Base-by-base conservation (phyloP, 1,140 invertebrate species). In the Battus philenor region DNA sequence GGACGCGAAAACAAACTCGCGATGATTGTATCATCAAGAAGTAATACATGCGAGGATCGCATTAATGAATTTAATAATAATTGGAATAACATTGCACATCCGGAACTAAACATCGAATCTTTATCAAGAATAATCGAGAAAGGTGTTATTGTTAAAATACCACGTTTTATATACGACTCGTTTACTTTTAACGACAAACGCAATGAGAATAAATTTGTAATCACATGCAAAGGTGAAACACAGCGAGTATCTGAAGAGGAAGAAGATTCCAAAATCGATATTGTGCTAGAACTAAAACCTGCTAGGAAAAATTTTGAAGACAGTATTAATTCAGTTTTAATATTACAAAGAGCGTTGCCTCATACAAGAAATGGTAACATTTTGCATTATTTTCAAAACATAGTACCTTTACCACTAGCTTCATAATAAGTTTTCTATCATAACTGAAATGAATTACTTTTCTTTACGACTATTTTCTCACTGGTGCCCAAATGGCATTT, bases 61-160 rank as follows among this genome's bases (percentile, higher is more conserved):
- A 72, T 77, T 50, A 53, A 46, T 6, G 45, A 44, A 0, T 13
- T 36, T 12, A 54, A 44, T 1, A 59, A 49, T 5, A 66, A 50
- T n/a, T 81, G 70, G 74, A 61, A 75, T 36, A 74, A 79, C 11
- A 55, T 70, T 15, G 63, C 79, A 5, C 75, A 75, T 51, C 79
- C 78, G 8, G 75, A 75, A 61, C 59, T 81, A 17, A 75, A 85
- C 49, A 32, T 82, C 1, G 63, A 69, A 45, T 75, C 67, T 4
- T 45, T 82, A 3, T 60, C 67, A 2, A 82, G 73, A 50, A 65
- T 78, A 36, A 54, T 85, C 15, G 68, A 79, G 49, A 85, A 79
- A 51, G 73, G 67, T 59, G 68, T 82, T 30, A 44, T 79, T 27
- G 9, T 84, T 2, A 63, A 76, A 62, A 48, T 85, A 6, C 80